Evolutionary conservation across 2,797 vertebrate genomes (phyloP), one percentile per base, ranked within the genome.

Genomic region (Gallirallus australis): DNA sequence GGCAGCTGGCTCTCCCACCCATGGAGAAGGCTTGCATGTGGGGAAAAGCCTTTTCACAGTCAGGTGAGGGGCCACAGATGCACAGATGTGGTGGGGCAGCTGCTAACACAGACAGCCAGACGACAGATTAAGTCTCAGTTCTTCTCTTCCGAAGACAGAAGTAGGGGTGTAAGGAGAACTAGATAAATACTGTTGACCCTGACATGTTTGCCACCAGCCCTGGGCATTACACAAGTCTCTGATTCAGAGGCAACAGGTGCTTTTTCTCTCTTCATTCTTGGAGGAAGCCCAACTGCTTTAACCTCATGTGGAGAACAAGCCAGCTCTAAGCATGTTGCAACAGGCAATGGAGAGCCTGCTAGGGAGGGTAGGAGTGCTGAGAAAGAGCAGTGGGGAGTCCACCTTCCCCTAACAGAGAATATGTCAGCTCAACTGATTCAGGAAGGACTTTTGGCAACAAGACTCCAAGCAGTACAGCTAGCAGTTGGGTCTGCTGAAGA

Each of bases 281-380:
- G 69, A 47, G 30, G 60, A 83, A 76, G 35, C 47, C 57, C 27
- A 30, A 13, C 17, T 28, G 53, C 28, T 80, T 39, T 39, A 64
- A 53, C 16, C 12, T 37, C 28, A 40, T 63, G 35, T 33, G 37
- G 78, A 71, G 39, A 87, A 40, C 6, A 59, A 63, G 40, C 8
- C 52, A 48, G 31, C 61, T 48, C 1, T 1, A 19, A 37, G 28
- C 2, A 0, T 8, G 30, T 37, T 2, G 0, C 17, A 68, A 15
- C 76, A 78, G 59, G 65, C 1, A 1, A 24, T 16, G 39, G 12
- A 31, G 33, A 75, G 25, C 57, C 63, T 59, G 57, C 52, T 65
- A 28, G 1, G 0, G n/a, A 31, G 25, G 57, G 40, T 53, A 73
- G 30, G 35, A 61, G 15, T 15, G 52, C 63, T 60, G 45, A 53